Conservation (phyloP, 1,140 invertebrate genomes). For the Halictus rubicundus region DNA sequence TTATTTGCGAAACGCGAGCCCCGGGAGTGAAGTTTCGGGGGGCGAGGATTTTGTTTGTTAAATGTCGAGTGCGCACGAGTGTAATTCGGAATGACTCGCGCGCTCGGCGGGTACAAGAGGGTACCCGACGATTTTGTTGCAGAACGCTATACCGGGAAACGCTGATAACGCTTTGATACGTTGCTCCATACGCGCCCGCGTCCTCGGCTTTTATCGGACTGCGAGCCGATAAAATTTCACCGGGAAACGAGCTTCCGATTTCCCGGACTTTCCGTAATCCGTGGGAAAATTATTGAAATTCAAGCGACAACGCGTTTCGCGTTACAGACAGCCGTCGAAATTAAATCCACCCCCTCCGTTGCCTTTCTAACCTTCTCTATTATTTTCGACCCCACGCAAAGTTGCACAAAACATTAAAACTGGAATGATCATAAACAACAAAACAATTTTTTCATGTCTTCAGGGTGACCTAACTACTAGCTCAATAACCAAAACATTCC, state of each 20-base stretch:
- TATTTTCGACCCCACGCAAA: too few relatives aligned
- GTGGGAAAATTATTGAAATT: neutral
- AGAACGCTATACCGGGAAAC: neutral
- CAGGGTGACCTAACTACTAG: too few relatives aligned
- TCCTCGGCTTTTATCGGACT: neutral
- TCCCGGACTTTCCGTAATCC: neutral
- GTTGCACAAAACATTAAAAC: too few relatives aligned
- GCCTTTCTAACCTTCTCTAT: too few relatives aligned
- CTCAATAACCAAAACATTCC: too few relatives aligned
- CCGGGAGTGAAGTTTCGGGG: neutral
- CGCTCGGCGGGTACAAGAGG: too few relatives aligned
- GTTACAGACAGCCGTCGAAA: too few relatives aligned
- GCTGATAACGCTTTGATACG: conserved; percentile 39
- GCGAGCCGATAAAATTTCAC: conserved; percentile 29
- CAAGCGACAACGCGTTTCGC: neutral
- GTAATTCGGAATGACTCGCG: neutral
- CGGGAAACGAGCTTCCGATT: neutral
- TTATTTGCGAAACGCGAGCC: conserved; percentile 1
- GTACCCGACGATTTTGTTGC: conserved; percentile 20
- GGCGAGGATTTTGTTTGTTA: conserved; percentile 23
- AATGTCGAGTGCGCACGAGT: neutral
- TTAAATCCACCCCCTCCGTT: too few relatives aligned
- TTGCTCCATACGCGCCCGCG: neutral
- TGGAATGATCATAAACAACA: too few relatives aligned
- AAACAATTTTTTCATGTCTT: too few relatives aligned